A percentile compares a stretch with the other conserved stretches of the same genome.
These are phyloP conservation scores for Limonius californicus DNA, from an alignment of 1,140 invertebrate species.

Conservation along the genomic window DNA sequence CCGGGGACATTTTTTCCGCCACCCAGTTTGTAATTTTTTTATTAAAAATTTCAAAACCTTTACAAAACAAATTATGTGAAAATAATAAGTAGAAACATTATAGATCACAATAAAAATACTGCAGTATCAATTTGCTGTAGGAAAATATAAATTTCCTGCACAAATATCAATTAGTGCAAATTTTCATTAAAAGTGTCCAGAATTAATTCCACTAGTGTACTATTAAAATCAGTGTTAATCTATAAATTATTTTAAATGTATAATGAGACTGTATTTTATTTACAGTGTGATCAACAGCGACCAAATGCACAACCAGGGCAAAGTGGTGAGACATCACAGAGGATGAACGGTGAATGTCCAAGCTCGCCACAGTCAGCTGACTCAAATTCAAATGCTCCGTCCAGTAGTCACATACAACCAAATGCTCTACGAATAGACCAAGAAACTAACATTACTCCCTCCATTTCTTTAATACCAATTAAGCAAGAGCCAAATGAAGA, in stretches of 20 bases:
- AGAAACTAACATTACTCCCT: constrained; percentile 68
- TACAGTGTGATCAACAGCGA: constrained; percentile 19
- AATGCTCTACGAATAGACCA: constrained; percentile 45
- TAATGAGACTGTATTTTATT: neutral
- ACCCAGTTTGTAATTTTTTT: no score
- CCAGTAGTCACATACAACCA: constrained; percentile 56
- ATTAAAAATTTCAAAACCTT: no score
- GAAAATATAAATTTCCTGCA: no score
- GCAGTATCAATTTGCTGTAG: no score
- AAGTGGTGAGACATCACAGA: constrained; percentile 45
- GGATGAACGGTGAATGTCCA: constrained; percentile 55
- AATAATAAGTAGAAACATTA: no score
- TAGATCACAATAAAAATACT: no score
- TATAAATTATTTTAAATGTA: neutral
- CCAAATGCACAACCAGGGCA: constrained; percentile 32
- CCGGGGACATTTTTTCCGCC: no score
- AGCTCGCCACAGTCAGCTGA: constrained; percentile 74
- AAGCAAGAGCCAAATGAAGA: constrained; percentile 65
- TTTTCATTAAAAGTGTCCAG: no score
- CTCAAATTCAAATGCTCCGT: constrained; percentile 67
- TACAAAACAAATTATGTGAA: no score
- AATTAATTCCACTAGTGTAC: no score
- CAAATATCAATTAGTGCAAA: no score
- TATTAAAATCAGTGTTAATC: no score
- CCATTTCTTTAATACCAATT: constrained; percentile 80